Conservation (phyloP, 2,797 vertebrate genomes). For the Diplodus puntazzo region DNA sequence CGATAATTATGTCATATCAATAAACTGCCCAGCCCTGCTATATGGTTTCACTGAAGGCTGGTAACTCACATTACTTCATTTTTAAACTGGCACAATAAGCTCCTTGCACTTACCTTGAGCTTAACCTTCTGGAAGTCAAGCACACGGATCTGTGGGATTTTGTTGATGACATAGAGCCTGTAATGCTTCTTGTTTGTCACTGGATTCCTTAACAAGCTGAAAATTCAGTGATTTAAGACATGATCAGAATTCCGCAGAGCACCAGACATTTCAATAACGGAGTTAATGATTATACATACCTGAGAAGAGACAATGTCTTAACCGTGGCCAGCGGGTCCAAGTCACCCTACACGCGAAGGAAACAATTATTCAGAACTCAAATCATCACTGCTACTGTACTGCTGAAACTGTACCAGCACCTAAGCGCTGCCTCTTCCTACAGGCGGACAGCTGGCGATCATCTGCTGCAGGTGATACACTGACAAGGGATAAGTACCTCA, state of each 20-base stretch:
- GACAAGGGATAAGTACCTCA: too few species aligned
- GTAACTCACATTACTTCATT: not conserved
- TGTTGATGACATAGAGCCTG: constrained; percentile 95
- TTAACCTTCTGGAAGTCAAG: constrained; percentile 99
- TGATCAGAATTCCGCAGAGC: not conserved
- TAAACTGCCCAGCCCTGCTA: not conserved
- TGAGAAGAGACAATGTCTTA: constrained; percentile 92
- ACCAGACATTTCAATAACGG: not conserved
- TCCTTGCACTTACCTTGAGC: constrained; percentile 88
- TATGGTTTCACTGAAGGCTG: not conserved
- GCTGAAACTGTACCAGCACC: too few species aligned
- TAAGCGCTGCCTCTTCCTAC: too few species aligned
- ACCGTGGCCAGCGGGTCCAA: constrained; percentile 93
- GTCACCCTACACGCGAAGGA: constrained; percentile 88
- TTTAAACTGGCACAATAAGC: not conserved
- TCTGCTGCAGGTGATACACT: too few species aligned
- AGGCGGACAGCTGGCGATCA: too few species aligned
- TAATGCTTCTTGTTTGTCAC: constrained; percentile 99
- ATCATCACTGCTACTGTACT: not conserved
- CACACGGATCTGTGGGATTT: constrained; percentile 95
- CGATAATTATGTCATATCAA: too few species aligned
- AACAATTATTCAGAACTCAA: not conserved
- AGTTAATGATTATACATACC: constrained; percentile 78
- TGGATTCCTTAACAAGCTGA: constrained; percentile 95
- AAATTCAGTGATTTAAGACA: constrained; percentile 24